Evolutionary conservation across 2,797 vertebrate genomes (phyloP), one percentile per base, ranked within the genome.

Genomic region (Siniperca undulata): DNA sequence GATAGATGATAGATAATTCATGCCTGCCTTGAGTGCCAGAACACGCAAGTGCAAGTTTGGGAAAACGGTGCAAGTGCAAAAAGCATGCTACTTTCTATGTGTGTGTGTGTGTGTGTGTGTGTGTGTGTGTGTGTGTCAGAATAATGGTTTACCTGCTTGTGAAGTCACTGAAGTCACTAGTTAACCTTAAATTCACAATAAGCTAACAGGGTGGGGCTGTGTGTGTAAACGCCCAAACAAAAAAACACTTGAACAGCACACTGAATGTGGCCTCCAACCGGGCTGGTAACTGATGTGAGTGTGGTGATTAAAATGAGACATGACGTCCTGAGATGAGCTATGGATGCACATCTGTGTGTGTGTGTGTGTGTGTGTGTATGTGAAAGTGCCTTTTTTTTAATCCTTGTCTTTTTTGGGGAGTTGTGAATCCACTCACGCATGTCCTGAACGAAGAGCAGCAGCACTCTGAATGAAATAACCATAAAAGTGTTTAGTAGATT

Each of bases 381-480:
- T 93, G 94, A 97, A 99, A 99, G 98, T 99, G 98, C 98, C 98
- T 99, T 99, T 98, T 93, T 92, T 94, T 92, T 86, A 81, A 70
- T 59, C 82, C 85, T 83, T 48, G 82, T 90, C 80, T 91, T 93
- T 91, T 91, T 92, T 72, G 96, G 96, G 94, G 66, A 97, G 94
- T 96, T 93, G 93, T 94, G 93, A 90, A 93, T 93, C 94, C 95
- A 95, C 92, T 88, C 77, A 82, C 86, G 91, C 93, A 92, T 89
- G 94, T 94, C 90, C 91, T 89, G 89, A 91, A 83, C 78, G 86
- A 92, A 90, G 91, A 94, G 94, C 93, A 94, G 94, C 94, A 94
- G 92, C 93, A 93, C 92, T 93, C 92, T 71, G 84, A 95, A 95
- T 93, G 93, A 95, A 96, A 95, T 93, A 70, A 94, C 96, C 95